phyloP scores from a whole-genome alignment of 2,113 vertebrate species.

The Trematomus loennbergii region DNA sequence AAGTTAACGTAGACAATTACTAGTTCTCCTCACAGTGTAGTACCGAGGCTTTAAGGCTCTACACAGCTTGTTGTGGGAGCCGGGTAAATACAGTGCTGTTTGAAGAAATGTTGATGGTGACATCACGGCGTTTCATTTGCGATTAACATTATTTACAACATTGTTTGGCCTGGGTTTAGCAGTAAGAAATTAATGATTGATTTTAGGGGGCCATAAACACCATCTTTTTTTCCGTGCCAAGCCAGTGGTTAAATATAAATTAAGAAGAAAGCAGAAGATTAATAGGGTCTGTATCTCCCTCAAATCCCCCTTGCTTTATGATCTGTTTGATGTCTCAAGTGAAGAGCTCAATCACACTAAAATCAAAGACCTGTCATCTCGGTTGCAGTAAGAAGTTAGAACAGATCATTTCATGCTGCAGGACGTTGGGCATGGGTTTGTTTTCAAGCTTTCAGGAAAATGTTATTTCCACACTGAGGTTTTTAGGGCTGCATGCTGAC shows the following conservation, averaged over 20 bases:
- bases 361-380: constrained; percentile 83
- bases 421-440: constrained; percentile 56
- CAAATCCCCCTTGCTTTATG: constrained; percentile 81
- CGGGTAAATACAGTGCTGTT: constrained; percentile 55
- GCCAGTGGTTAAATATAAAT: constrained; percentile 84
- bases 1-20: constrained; percentile 53
- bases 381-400: constrained; percentile 73
- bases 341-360: constrained; percentile 72
- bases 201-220: constrained; percentile 77
- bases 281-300: constrained; percentile 79
- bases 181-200: constrained; percentile 80
- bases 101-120: constrained; percentile 55
- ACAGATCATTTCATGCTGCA: constrained; percentile 72
- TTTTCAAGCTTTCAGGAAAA: constrained; percentile 61
- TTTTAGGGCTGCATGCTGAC: constrained; percentile 16
- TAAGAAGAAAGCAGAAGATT: constrained; percentile 83
- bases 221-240: constrained; percentile 77
- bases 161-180: constrained; percentile 74
- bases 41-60: constrained; percentile 58
- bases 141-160: constrained; percentile 75
- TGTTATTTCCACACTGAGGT: constrained; percentile 32
- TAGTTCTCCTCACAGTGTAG: constrained; percentile 43
- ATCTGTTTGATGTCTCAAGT: constrained; percentile 83
- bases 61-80: constrained; percentile 64
- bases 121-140: constrained; percentile 63